Evolutionary conservation across 2,113 vertebrate species (phyloP), one percentile per base, ranked within the genome.

Genomic region (Heliornis fulica): DNA sequence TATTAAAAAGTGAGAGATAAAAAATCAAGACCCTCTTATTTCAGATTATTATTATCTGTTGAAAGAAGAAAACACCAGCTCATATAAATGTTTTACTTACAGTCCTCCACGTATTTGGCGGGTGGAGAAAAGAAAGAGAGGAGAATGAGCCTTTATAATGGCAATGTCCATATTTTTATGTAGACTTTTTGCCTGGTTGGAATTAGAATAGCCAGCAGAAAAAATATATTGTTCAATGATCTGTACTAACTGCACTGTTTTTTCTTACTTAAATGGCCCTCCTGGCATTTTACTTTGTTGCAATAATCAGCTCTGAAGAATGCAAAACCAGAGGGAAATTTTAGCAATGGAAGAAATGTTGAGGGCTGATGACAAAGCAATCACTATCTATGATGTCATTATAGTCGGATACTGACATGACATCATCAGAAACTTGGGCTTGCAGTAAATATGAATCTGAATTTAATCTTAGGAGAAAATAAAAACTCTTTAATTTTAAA

Each of bases 201-300:
- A 74, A 90, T 84, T 69, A 71, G 46, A 71, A 82, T 69, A 68
- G 26, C n/a, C 43, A 69, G 15, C 18, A 82, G 45, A 68, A 81
- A n/a, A 82, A 90, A 82, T 51, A 84, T 60, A 92, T 91, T 92
- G 60, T 46, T 85, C 69, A 94, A 40, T 83, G 43, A 92, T 71
- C 61, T 90, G 66, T 75, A 61, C 19, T 75, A 79, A 70, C 19
- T 38, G 43, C n/a, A 32, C 7, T 53, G 68, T 82, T 65, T 60
- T 41, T 45, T 60, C 45, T 41, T 54, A 0, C 13, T 90, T 20
- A 92, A 95, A 85, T 90, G 57, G 7, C 15, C 46, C 46, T 90
- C 28, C 12, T 84, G 41, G 18, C 31, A 45, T 82, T 88, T 86
- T 56, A 72, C 9, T 46, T 85, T 74, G 7, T 90, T 88, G 88